Base-by-base conservation (phyloP, 1,140 invertebrate genomes). In the Tribolium castaneum region DNA sequence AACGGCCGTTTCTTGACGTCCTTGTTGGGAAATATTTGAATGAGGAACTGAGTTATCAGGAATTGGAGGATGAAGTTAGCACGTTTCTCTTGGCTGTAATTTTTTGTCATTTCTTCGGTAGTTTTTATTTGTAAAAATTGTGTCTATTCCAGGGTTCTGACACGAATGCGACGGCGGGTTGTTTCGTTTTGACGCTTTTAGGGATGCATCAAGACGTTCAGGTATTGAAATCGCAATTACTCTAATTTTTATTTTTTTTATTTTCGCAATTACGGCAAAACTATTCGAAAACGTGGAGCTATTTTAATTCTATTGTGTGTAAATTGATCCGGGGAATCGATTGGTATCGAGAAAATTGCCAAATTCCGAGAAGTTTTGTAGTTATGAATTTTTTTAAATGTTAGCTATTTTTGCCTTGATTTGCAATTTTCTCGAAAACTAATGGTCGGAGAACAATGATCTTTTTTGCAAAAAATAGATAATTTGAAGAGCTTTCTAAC, bases 141-240 rank as follows among this genome's bases (percentile, higher is more conserved):
- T 19, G 16, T 19, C 16, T 14, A 4, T 73, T 70, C n/a, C 45
- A 80, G 79, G 79, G 76, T 0, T 52, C 35, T 62, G 79, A 80
- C 34, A 80, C 79, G 4, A 78, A 76, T 1, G 79, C 76, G 14
- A 54, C 72, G 1, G 22, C 71, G 1, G 70, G 25, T 51, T 59
- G 59, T 62, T 80, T 78, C 49, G 22, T 51, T 10, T 51, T 80
- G 3, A 45, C 80, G 4, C 35, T 82, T n/a, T 50, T 84, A 6
- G 83, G 81, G 12, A 75, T 76, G 12, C 70, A 81, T 74, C 82
- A 66, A 66, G 80, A 83, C 9, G 56, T 82, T 25, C 83, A 84
- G 70, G 82, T 76, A 71, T 1, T 19, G 2, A 19, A 39, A 1
- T 10, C 34, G 0, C 34, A 39, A 6, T 7, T 39, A 6, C 34